Base-by-base conservation (phyloP, 2,888 invertebrate genomes). In the Molorchus minor region DNA sequence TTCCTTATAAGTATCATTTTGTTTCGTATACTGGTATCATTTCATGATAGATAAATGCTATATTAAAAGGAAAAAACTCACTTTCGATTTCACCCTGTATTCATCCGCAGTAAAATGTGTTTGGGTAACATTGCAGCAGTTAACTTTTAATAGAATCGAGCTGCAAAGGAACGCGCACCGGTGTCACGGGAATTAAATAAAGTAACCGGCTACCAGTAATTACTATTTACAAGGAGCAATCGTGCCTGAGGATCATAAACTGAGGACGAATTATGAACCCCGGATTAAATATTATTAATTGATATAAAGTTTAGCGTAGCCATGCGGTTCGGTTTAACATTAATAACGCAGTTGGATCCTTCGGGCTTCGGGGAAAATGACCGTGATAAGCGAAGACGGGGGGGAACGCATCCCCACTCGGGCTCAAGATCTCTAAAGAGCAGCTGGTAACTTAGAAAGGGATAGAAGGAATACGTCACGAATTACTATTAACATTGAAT, bases 211-310 rank as follows among this genome's bases (percentile, higher is more conserved):
- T 64, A 61, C 58, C 51, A 49, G 52, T 53, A 60, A 64, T 64
- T 64, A 65, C 61, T 65, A 61, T 59, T 63, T 58, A 61, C 61
- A 60, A 65, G 58, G 46, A 60, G 53, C 44, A 60, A 62, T 65
- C 67, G 67, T 65, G 65, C 58, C 57, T 56, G 55, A 20, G n/a
- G 40, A 55, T 62, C 65, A 56, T 68, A 68, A 68, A 68, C 58
- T 64, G 20, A 49, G 53, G 25, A 16, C 12, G 40, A 61, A 43
- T 57, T 61, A 61, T 46, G 53, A 47, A 54, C 43, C 20, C 49
- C 47, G 52, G 56, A 64, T 63, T 62, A 59, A 64, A 66, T 58
- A 56, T 65, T 65, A 65, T 65, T 63, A 66, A 60, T 63, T 61
- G 56, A 58, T 61, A 60, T 58, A 58, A 56, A 58, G 49, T 33